A percentile compares a stretch with the other conserved stretches of the same genome.
Evolutionary conservation across 37 sponge, comb jelly and placozoan genomes (phyloP).

Genomic region (Trichoplax adhaerens): DNA sequence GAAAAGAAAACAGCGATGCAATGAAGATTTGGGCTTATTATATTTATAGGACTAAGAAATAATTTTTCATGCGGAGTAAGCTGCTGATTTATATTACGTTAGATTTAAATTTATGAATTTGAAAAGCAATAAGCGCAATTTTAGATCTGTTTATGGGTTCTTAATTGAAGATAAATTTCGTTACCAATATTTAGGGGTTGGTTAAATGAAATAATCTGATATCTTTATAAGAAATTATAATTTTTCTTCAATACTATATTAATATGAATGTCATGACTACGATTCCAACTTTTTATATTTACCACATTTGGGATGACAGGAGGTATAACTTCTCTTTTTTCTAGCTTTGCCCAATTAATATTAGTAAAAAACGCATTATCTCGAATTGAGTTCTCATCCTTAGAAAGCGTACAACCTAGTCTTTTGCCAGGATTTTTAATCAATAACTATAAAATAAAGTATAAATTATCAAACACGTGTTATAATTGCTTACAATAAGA

Average conservation of each 20-base stretch:
- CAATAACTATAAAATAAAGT: constrained; percentile 36
- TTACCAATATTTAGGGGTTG: too few species aligned
- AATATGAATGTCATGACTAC: too few species aligned
- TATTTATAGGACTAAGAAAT: too few species aligned
- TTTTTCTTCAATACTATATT: not conserved
- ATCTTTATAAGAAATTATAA: constrained; percentile 10
- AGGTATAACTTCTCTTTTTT: constrained; percentile 45
- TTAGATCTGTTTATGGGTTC: too few species aligned
- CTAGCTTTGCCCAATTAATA: constrained; percentile 80
- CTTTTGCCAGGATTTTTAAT: constrained; percentile 69
- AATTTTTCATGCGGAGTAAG: too few species aligned
- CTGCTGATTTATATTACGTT: too few species aligned
- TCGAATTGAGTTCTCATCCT: constrained; percentile 72
- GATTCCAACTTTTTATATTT: constrained; percentile 5
- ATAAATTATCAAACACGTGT: not conserved
- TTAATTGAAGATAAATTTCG: too few species aligned
- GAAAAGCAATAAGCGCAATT: too few species aligned
- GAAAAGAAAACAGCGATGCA: too few species aligned
- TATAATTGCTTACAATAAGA: not conserved
- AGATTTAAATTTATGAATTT: too few species aligned
- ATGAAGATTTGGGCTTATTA: too few species aligned
- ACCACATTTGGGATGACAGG: constrained; percentile 91
- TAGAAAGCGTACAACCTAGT: constrained; percentile 71
- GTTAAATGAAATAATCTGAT: not conserved
- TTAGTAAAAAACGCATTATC: constrained; percentile 76